Evolutionary conservation across 2,888 invertebrate species (phyloP).

Genomic region (Lasioglossum lativentre): DNA sequence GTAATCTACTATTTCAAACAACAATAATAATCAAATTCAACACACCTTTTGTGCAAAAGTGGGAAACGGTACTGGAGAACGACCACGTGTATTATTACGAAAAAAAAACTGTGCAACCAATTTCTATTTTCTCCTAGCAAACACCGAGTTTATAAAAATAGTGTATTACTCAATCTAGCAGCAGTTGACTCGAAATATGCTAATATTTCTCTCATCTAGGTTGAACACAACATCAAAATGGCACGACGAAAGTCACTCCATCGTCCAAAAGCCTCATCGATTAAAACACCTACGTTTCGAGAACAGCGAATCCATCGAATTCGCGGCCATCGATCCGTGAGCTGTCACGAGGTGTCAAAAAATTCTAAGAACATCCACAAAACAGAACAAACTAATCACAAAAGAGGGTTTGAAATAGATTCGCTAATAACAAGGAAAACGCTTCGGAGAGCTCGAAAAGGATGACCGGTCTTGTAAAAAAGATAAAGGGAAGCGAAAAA

Average conservation of each 20-base stretch:
- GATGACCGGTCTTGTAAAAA: background rate
- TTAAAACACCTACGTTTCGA: background rate
- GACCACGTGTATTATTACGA: background rate
- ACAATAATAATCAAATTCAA: background rate
- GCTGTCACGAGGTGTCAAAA: conserved; percentile 21
- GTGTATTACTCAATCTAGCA: background rate
- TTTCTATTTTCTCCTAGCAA: background rate
- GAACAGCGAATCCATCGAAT: background rate
- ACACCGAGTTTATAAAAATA: background rate
- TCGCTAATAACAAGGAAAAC: background rate
- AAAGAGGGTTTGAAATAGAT: background rate
- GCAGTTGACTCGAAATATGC: background rate
- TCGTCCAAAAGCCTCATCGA: background rate
- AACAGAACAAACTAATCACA: background rate
- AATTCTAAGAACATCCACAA: background rate
- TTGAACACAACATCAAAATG: background rate
- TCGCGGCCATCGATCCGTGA: conserved; percentile 9
- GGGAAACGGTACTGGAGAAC: background rate
- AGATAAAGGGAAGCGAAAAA: background rate
- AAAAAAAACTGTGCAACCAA: background rate
- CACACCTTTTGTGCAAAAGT: background rate
- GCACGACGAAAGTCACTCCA: background rate
- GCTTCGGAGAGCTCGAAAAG: conserved; percentile 1
- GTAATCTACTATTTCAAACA: background rate
- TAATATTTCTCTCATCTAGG: background rate